Evolutionary conservation across 2,888 invertebrate genomes (phyloP).

Genomic region (Trissoscelio sp.): DNA sequence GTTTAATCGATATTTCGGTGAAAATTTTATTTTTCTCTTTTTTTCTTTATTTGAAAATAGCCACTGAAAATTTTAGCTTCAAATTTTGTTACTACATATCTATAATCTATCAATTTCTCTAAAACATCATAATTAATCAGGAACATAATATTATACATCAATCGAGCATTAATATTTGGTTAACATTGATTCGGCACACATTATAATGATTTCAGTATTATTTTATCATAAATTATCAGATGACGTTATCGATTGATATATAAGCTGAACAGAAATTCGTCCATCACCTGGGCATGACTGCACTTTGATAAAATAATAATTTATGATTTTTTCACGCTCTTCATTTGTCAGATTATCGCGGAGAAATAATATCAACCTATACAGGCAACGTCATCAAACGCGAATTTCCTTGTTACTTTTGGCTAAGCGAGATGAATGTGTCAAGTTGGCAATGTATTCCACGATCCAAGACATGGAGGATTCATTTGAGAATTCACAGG

Average conservation of each 20-base stretch:
- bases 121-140: no score
- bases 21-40: no score
- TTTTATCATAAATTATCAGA: constrained; percentile 25
- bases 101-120: no score
- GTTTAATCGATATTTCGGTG: no score
- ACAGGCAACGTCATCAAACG: not conserved
- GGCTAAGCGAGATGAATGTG: constrained; percentile 2
- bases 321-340: not conserved
- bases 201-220: constrained; percentile 22
- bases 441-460: constrained; percentile 15
- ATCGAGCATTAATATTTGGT: constrained; percentile 1
- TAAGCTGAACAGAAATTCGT: constrained; percentile 12
- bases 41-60: no score
- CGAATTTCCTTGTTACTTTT: constrained; percentile 22
- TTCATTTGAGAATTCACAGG: constrained; percentile 39
- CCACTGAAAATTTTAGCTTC: no score
- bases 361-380: not conserved
- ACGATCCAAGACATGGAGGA: constrained; percentile 16
- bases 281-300: not conserved
- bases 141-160: no score
- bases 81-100: no score
- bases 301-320: not conserved
- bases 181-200: not conserved
- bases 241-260: constrained; percentile 39
- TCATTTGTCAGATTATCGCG: not conserved